Conservation (phyloP, 1,140 invertebrate species). For the Pectinophora gossypiella region DNA sequence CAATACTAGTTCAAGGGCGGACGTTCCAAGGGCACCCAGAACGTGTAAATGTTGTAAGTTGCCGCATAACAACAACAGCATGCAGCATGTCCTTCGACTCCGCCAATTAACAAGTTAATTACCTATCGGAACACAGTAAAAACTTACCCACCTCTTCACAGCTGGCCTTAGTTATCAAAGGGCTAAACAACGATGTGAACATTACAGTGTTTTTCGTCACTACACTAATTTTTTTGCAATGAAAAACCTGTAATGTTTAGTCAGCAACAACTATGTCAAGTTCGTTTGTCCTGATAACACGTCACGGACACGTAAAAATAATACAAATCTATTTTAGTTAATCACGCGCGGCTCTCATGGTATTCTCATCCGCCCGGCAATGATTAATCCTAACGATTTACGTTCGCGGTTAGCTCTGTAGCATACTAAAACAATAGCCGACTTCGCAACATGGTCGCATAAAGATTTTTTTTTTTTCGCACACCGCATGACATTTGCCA, state of each 20-base stretch:
- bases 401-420: slow-evolving; percentile 14
- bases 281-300: slow-evolving; percentile 60
- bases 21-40: slow-evolving; percentile 43
- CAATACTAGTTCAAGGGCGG: slow-evolving; percentile 66
- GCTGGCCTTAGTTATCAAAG: slow-evolving; percentile 71
- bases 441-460: slow-evolving; percentile 22
- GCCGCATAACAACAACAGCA: slow-evolving; percentile 31
- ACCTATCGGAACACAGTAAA: slow-evolving; percentile 5
- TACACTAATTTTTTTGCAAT: slow-evolving; percentile 39
- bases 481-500: slow-evolving; percentile 23
- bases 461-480: slow-evolving; percentile 17
- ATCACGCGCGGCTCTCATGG: slow-evolving; percentile 64
- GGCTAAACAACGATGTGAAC: slow-evolving; percentile 68
- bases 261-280: slow-evolving; percentile 37
- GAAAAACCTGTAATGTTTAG: slow-evolving; percentile 50
- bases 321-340: slow-evolving; percentile 69
- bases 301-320: slow-evolving; percentile 65
- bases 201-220: slow-evolving; percentile 70
- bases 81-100: slow-evolving; percentile 2
- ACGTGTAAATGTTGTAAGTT: slow-evolving; percentile 21
- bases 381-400: slow-evolving; percentile 18
- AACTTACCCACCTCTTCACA: slow-evolving; percentile 81
- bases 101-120: no score
- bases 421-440: slow-evolving; percentile 7
- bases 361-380: slow-evolving; percentile 43